Evolutionary conservation across 2,888 invertebrate species (phyloP), one percentile per base, ranked within the genome.

Genomic region (Acleris holmiana): DNA sequence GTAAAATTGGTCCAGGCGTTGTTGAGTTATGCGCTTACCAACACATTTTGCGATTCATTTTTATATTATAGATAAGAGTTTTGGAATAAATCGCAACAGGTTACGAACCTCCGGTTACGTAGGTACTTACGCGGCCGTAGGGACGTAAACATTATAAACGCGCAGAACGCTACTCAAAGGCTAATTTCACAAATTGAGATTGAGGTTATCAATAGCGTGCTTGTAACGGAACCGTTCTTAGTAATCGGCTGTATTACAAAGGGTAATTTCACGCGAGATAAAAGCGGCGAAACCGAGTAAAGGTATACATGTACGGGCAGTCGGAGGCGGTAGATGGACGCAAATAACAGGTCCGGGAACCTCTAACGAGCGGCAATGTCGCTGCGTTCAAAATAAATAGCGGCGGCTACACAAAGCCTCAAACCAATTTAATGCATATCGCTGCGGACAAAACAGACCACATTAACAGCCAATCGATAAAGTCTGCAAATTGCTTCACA

Each of bases 241-340:
- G 46, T 46, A 68, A 74, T 73, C 69, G 67, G 69, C 69, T 74
- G 69, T 70, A 58, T 61, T 53, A 68, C 68, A 73, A 76, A 78
- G 80, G 77, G 78, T 79, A 81, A 85, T 81, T 84, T 86, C 77
- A 82, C 77, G 76, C 73, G 68, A 83, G 81, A 82, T 80, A 75
- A 78, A 83, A 80, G 79, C 80, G 78, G 77, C 21, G 18, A 21
- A 41, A 19, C 17, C 25, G 23, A 40, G 41, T 54, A 54, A 44
- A 58, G 54, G 48, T 17, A 29, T 29, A 59, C 13, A 40, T 17
- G 3, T 78, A 72, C 79, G 78, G 76, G 77, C 77, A 76, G 77
- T 76, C 73, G 71, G 76, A 74, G 74, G 68, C 66, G 67, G 73
- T 68, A 71, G 72, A 68, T 66, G 69, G 72, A 75, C 75, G 74